These are phyloP conservation scores for Varroa destructor DNA, from an alignment of 1,140 invertebrate genomes.

Conservation along the genomic window DNA sequence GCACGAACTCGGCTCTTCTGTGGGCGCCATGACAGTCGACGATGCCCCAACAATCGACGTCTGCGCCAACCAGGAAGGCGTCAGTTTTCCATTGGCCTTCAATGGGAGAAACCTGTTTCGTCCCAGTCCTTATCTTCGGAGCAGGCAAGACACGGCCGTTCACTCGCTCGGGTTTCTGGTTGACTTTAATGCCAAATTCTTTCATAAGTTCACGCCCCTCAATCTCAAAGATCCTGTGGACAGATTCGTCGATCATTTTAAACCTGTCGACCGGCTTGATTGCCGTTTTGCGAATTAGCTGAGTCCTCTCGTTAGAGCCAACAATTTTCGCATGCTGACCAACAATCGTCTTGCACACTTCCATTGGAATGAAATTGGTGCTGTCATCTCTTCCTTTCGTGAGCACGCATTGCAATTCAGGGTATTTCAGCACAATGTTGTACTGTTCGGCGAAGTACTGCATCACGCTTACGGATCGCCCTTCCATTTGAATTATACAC, in stretches of 20 bases:
- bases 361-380: slow-evolving; percentile 38
- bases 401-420: slow-evolving; percentile 38
- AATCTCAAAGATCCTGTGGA: slow-evolving; percentile 32
- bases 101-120: not conserved
- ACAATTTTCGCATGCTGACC: slow-evolving; percentile 37
- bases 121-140: not conserved
- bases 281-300: slow-evolving; percentile 36
- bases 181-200: slow-evolving; percentile 1
- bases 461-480: slow-evolving; percentile 34
- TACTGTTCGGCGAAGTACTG: slow-evolving; percentile 38
- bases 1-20: not conserved
- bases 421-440: slow-evolving; percentile 34
- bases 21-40: not conserved
- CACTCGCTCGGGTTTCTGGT: not conserved
- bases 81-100: not conserved
- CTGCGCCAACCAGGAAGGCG: not conserved
- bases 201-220: slow-evolving; percentile 1
- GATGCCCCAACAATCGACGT: not conserved
- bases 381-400: slow-evolving; percentile 33
- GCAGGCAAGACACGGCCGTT: not conserved
- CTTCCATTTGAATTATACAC: slow-evolving; percentile 30
- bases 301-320: slow-evolving; percentile 30
- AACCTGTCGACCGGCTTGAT: not conserved
- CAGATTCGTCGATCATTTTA: slow-evolving; percentile 28
- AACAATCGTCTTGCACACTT: slow-evolving; percentile 38